A percentile compares a stretch with the other conserved stretches of the same genome.
Evolutionary conservation across 1,140 invertebrate species (phyloP).

Genomic region (Aphidius ervi): DNA sequence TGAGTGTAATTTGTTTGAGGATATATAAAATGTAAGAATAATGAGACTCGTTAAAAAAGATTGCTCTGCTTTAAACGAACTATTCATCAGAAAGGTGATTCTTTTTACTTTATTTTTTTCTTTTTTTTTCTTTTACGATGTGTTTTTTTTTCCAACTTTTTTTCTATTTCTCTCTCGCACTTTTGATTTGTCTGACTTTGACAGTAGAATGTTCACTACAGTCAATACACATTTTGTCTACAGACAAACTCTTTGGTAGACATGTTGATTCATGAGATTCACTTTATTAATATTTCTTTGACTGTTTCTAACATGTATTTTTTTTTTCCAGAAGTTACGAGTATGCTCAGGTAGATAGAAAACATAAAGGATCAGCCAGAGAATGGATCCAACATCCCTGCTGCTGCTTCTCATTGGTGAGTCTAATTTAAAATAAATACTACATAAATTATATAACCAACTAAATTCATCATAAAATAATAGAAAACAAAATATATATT

Average conservation of each 20-base stretch:
- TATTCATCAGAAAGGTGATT: not conserved
- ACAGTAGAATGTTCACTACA: too few species aligned
- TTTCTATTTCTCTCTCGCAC: too few species aligned
- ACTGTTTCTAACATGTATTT: conserved; percentile 12
- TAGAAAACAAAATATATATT: too few species aligned
- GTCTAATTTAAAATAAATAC: conserved; percentile 17
- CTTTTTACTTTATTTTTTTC: too few species aligned
- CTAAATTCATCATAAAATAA: too few species aligned
- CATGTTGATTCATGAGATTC: too few species aligned
- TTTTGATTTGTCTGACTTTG: too few species aligned
- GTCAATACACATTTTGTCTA: too few species aligned
- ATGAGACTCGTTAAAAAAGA: conserved; percentile 39
- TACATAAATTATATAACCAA: not conserved
- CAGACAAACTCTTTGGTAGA: too few species aligned
- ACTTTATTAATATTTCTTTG: not conserved
- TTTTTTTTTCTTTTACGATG: too few species aligned
- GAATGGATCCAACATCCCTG: conserved; percentile 44
- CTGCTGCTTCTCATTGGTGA: conserved; percentile 45
- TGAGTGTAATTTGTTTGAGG: not conserved
- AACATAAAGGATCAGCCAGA: conserved; percentile 5
- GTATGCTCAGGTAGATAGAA: conserved; percentile 42
- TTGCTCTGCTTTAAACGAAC: too few species aligned
- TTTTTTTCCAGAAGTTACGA: conserved; percentile 44
- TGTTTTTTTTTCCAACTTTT: too few species aligned
- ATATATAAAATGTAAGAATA: conserved; percentile 42